Evolutionary conservation across 1,140 invertebrate genomes (phyloP).

Genomic region (Dendrolimus punctatus): DNA sequence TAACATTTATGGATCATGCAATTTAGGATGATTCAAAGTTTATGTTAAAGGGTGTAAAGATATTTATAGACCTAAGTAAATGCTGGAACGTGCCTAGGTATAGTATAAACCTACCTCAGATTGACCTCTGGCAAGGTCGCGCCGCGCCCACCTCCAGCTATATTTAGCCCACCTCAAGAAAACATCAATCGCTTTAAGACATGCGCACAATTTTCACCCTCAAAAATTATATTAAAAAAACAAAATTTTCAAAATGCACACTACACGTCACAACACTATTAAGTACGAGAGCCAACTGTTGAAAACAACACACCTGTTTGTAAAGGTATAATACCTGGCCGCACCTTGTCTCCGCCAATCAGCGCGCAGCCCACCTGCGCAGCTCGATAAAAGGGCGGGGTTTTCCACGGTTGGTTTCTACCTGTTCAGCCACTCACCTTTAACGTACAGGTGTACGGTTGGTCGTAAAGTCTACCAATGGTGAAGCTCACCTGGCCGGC

Average conservation of each 20-base stretch:
- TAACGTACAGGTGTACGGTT: slow-evolving; percentile 23
- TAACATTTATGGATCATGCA: too few species aligned
- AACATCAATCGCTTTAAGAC: slow-evolving; percentile 66
- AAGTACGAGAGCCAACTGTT: slow-evolving; percentile 8
- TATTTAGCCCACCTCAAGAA: slow-evolving; percentile 66
- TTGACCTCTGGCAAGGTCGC: slow-evolving; percentile 21
- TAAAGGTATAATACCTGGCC: slow-evolving; percentile 31
- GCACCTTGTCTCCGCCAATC: slow-evolving; percentile 53
- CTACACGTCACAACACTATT: slow-evolving; percentile 6
- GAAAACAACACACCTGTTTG: slow-evolving; percentile 24
- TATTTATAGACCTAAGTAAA: background rate
- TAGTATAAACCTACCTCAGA: background rate
- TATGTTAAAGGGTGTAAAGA: too few species aligned
- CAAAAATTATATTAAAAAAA: slow-evolving; percentile 8
- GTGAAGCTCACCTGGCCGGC: slow-evolving; percentile 16
- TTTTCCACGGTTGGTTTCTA: slow-evolving; percentile 23
- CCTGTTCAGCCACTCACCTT: slow-evolving; percentile 45
- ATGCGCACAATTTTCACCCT: slow-evolving; percentile 52
- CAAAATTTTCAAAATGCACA: slow-evolving; percentile 4
- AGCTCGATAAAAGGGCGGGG: slow-evolving; percentile 65
- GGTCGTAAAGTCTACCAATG: slow-evolving; percentile 23
- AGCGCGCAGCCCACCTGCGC: slow-evolving; percentile 63
- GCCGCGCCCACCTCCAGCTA: slow-evolving; percentile 45
- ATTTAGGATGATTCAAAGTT: too few species aligned
- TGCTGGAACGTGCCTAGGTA: too few species aligned